Evolutionary conservation across 23 tunicate species (phyloP).

Genomic region (Halocynthia roretzi): DNA sequence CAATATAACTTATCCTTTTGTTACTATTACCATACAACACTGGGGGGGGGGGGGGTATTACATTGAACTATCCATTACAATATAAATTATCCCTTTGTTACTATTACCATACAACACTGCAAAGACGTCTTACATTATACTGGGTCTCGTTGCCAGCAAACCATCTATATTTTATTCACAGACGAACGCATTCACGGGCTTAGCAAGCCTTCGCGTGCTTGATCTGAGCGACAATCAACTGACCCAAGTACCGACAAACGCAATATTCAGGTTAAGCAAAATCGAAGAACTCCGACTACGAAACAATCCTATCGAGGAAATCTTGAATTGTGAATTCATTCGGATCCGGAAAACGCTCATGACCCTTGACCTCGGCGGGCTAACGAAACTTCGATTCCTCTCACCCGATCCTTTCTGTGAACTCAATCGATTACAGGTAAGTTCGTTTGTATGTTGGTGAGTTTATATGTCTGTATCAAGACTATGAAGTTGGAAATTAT

Average conservation of each 20-base stretch:
- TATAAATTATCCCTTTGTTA: too few relatives aligned
- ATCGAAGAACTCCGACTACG: conserved; percentile 36
- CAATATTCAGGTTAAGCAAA: conserved; percentile 16
- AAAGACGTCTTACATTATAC: background rate
- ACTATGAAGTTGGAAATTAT: too few relatives aligned
- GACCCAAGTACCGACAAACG: conserved; percentile 26
- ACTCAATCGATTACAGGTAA: conserved; percentile 37
- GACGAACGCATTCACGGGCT: conserved; percentile 38
- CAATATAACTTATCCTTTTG: too few relatives aligned
- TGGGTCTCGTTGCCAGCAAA: background rate
- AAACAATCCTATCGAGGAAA: conserved; percentile 51
- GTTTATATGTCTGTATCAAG: too few relatives aligned
- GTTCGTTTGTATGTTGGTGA: background rate
- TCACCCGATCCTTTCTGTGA: conserved; percentile 41
- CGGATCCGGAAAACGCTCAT: conserved; percentile 17
- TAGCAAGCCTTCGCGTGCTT: conserved; percentile 24
- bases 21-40: too few relatives aligned
- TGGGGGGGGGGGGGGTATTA: too few relatives aligned
- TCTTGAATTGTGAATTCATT: conserved; percentile 38
- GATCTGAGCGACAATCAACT: conserved; percentile 56
- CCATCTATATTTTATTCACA: conserved; percentile 7
- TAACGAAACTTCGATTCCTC: conserved; percentile 35
- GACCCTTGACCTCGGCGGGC: conserved; percentile 52
- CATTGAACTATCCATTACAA: too few relatives aligned
- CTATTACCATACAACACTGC: too few relatives aligned